Conservation (phyloP, 2,888 invertebrate genomes). For the Willowsia nigromaculata region DNA sequence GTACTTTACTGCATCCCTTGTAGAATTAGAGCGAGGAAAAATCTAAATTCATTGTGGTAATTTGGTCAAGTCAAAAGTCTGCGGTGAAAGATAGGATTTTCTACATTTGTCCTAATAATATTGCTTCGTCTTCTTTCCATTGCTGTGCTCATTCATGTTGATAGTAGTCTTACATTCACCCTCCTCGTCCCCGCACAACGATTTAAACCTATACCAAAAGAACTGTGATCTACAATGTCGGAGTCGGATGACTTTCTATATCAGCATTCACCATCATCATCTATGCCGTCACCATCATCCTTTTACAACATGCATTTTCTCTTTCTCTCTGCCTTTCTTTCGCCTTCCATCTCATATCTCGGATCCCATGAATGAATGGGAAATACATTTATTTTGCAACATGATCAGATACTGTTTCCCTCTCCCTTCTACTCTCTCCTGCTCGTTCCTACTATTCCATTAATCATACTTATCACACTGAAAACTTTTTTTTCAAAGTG, state of each 20-base stretch:
- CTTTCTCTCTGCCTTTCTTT: conserved; percentile 7
- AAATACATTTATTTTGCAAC: conserved; percentile 62
- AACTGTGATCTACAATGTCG: conserved; percentile 1
- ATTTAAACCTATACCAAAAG: not conserved
- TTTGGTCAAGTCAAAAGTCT: conserved; percentile 60
- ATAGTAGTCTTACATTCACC: not conserved
- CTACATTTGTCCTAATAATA: conserved; percentile 19
- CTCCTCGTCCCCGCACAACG: not conserved
- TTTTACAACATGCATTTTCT: conserved; percentile 31
- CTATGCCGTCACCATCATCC: conserved; percentile 27
- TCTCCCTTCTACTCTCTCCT: not conserved
- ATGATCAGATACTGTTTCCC: conserved; percentile 59
- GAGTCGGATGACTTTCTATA: conserved; percentile 17
- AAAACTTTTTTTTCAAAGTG: conserved; percentile 55
- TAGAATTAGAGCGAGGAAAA: conserved; percentile 57
- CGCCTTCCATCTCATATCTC: conserved; percentile 39
- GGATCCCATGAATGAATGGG: conserved; percentile 55
- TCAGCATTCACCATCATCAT: conserved; percentile 35
- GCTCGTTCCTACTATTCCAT: conserved; percentile 51
- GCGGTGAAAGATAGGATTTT: conserved; percentile 61
- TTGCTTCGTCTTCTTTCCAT: not conserved
- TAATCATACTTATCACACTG: conserved; percentile 68
- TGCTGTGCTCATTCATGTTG: not conserved
- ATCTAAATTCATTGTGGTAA: conserved; percentile 66
- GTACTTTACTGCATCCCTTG: conserved; percentile 59